Base-by-base conservation (phyloP, 1,140 invertebrate species). In the Cydia pomonella region DNA sequence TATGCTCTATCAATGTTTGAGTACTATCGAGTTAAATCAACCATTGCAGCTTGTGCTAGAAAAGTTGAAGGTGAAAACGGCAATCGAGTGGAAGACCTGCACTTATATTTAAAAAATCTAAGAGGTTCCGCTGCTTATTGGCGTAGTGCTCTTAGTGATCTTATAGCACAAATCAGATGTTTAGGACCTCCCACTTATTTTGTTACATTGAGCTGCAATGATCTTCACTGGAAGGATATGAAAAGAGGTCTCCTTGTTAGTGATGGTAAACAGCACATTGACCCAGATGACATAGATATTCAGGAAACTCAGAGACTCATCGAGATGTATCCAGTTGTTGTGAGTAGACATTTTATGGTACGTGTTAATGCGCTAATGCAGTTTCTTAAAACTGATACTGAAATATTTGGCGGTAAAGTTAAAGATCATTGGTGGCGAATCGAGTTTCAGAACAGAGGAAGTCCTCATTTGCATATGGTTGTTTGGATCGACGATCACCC, bases 1-100 rank as follows among this genome's bases (percentile, higher is more conserved):
- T 93, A 88, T 78, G 89, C 90, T 41, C 69, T 92, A 74, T 92
- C 87, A 21, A 53, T 87, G 25, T 79, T 89, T 75, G 83, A 91
- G 77, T 88, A 83, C 74, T 87, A 84, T 85, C 75, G 84, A 77
- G 76, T 82, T 18, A 82, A 86, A 80, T 74, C 69, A 53, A 89
- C 77, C 41, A 85, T 88, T 50, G 12, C 79, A 76, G 79, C 82
- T 50, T 85, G 83, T 73, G 69, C 79, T 53, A 86, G 79, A 73
- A 85, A 82, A 76, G 64, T 87, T 62, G 78, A 82, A 82, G 80
- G 80, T 63, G 77, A 84, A 80, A 77, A 82, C 21, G 82, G 79
- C 29, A 82, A 84, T 33, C 6, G 7, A 81, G 78, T 85, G 13
- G 79, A 82, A 77, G 82, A 87, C 73, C 6, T 83, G 10, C 84